These are phyloP conservation scores for Alfaro cultratus DNA, from an alignment of 2,797 vertebrate species.

Conservation along the genomic window DNA sequence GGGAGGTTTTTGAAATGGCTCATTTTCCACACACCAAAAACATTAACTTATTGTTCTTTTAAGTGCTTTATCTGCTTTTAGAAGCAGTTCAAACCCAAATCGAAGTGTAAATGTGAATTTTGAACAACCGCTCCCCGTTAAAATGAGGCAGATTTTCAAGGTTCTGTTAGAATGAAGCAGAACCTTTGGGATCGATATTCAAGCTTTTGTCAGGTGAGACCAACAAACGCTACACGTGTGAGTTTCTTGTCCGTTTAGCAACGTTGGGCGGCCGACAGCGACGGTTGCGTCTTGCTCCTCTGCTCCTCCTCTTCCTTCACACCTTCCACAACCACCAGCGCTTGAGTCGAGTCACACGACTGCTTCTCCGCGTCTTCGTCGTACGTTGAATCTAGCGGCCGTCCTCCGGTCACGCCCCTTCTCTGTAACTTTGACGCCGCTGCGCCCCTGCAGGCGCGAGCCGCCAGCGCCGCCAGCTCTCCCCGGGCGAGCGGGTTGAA, in stretches of 20 bases:
- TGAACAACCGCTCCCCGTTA: no score
- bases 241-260: slow-evolving; percentile 35
- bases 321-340: slow-evolving; percentile 82
- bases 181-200: background rate
- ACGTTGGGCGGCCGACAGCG: slow-evolving; percentile 31
- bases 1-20: no score
- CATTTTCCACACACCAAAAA: no score
- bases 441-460: slow-evolving; percentile 70
- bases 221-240: background rate
- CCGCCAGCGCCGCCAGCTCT: slow-evolving; percentile 83
- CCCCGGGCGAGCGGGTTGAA: slow-evolving; percentile 91
- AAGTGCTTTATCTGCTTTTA: no score
- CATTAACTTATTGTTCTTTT: no score
- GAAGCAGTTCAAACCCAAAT: no score
- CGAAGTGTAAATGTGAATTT: no score
- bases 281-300: slow-evolving; percentile 10
- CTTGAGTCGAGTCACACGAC: slow-evolving; percentile 93
- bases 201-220: slow-evolving; percentile 31
- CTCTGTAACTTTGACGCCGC: slow-evolving; percentile 30
- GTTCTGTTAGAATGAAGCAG: background rate
- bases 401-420: slow-evolving; percentile 38
- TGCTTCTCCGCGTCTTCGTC: slow-evolving; percentile 89
- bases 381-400: slow-evolving; percentile 73
- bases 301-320: slow-evolving; percentile 68
- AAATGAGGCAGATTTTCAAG: background rate